Evolutionary conservation across 2,113 vertebrate species (phyloP), one percentile per base, ranked within the genome.

Genomic region (Triplophysa dalaica): DNA sequence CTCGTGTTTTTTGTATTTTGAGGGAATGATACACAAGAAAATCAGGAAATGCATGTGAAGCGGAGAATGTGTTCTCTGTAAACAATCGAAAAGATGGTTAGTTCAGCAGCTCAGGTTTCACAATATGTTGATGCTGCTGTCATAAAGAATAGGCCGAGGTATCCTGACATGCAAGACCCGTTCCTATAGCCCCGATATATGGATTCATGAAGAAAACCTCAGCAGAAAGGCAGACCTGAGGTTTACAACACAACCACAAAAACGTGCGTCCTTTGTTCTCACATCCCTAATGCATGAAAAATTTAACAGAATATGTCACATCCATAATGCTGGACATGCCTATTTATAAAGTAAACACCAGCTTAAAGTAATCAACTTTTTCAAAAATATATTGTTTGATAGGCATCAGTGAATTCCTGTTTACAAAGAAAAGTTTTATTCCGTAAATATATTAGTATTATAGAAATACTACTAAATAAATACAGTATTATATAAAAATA

Each of bases 81-180:
- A 41, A 75, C n/a, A 58, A 8, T 75, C 33, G 17, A 29, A 16
- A 24, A 73, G 50, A 52, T 52, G 50, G 50, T 52, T 52, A 52
- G 69, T 41, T 73, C 70, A 58, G 70, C 52, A 9, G 5, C 70
- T 72, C 52, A 22, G 16, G 56, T 60, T 74, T 74, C 72, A 74
- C 56, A 62, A 61, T 41, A 74, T 74, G 72, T 74, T 61, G 54
- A 74, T 45, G 41, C 29, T 74, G n/a, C n/a, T 62, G 70, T 61
- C 70, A 74, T 22, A n/a, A n/a, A 22, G 29, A 74, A 74, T 74
- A 43, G 2, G 41, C 8, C 2, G 11, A 73, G 52, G 8, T 13
- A 41, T 54, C 16, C 68, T 70, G 68, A 56, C 48, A 56, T 38
- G 54, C 50, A 19, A 74, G 21, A 41, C 17, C 72, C 2, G 33